Percentiles rank a stretch among this genome's conserved stretches.
phyloP scores from a whole-genome alignment of 2,797 vertebrate genomes.

The Chelonia mydas region DNA sequence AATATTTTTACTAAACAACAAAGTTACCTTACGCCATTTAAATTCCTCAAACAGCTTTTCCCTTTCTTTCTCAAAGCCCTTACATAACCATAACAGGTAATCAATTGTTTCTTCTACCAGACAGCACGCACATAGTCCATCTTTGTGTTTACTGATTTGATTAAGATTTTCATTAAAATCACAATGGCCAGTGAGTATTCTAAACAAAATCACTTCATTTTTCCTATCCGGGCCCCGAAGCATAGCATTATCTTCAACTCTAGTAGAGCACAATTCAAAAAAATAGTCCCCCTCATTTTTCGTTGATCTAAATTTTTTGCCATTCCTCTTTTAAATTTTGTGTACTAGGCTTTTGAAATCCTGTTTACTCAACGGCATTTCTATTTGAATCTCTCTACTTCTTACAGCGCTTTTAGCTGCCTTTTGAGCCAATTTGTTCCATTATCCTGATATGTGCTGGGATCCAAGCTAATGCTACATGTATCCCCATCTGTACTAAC shows the following conservation, averaged over 20 bases:
- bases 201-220: not conserved
- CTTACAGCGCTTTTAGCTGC: not conserved
- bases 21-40: not conserved
- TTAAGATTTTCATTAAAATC: not conserved
- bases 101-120: not conserved
- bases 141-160: not conserved
- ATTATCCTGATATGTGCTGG: not conserved
- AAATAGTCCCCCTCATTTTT: not conserved
- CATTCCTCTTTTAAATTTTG: not conserved
- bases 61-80: not conserved
- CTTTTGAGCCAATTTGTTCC: not conserved
- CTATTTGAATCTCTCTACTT: not conserved
- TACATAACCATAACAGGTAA: not conserved
- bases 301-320: not conserved
- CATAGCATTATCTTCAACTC: not conserved
- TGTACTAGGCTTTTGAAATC: not conserved
- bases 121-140: not conserved
- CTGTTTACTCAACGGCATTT: not conserved
- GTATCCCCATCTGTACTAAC: not conserved
- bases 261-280: not conserved
- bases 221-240: not conserved
- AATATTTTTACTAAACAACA: not conserved
- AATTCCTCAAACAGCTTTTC: not conserved
- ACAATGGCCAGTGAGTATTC: not conserved
- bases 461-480: not conserved